Conservation (phyloP, 2,888 invertebrate genomes). For the Tridacna gigas region DNA sequence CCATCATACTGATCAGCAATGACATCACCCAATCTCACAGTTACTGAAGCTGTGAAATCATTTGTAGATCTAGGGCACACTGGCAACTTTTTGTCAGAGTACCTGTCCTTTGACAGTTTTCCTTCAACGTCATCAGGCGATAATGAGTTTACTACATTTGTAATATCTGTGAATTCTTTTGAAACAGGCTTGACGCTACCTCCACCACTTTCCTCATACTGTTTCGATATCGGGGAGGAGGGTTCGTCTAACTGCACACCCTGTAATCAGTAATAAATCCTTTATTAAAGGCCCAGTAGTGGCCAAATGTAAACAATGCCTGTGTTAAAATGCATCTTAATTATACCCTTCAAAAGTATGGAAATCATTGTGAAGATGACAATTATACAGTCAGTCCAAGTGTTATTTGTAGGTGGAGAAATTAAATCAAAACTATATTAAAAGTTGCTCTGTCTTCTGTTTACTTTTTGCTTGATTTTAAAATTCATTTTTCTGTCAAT, state of each 20-base stretch:
- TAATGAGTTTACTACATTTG: not conserved
- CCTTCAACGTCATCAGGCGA: not conserved
- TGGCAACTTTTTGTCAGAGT: not conserved
- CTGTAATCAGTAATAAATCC: conserved; percentile 29
- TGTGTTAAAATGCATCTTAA: no score
- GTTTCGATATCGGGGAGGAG: conserved; percentile 40
- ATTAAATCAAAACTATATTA: no score
- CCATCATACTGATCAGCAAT: not conserved
- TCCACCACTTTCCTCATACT: conserved; percentile 9
- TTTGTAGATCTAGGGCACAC: not conserved
- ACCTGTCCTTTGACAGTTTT: not conserved
- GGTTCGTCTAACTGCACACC: conserved; percentile 60
- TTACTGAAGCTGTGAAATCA: not conserved
- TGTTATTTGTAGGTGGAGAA: no score
- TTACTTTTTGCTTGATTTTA: no score
- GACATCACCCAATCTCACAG: not conserved
- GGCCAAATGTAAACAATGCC: no score
- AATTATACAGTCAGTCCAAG: no score
- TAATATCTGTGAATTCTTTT: not conserved
- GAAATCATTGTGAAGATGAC: no score
- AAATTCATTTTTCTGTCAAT: no score
- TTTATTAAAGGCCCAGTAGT: no score
- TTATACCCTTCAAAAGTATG: no score
- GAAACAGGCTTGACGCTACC: not conserved
- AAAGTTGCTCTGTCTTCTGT: no score